Conservation (phyloP, 2,888 invertebrate genomes). For the Campaea margaritaria region DNA sequence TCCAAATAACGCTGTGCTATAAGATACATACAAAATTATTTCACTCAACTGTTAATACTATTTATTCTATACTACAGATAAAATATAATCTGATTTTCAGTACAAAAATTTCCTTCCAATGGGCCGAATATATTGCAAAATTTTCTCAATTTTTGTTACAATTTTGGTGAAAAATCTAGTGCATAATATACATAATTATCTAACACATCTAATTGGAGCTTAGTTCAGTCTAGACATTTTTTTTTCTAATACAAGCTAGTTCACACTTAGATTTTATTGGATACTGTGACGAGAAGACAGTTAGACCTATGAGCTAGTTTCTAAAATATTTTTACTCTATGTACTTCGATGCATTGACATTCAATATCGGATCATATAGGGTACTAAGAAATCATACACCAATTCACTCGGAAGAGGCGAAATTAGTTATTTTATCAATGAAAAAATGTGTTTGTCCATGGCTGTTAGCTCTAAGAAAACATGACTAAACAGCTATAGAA, state of each 20-base stretch:
- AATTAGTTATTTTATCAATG: no score
- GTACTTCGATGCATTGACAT: conserved; percentile 58
- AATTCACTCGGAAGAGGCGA: no score
- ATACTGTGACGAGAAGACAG: conserved; percentile 63
- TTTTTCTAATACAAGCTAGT: conserved; percentile 72
- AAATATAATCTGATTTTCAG: conserved; percentile 51
- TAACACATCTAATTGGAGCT: conserved; percentile 76
- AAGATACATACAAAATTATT: conserved; percentile 27
- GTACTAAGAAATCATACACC: not conserved
- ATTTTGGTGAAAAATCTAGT: conserved; percentile 76
- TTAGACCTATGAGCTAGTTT: conserved; percentile 63
- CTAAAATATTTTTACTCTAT: conserved; percentile 40
- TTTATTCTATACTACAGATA: conserved; percentile 52
- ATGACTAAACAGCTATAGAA: no score
- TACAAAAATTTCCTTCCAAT: conserved; percentile 68
- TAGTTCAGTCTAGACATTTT: conserved; percentile 81
- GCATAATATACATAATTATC: conserved; percentile 56
- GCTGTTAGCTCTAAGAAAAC: no score
- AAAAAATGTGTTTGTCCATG: no score
- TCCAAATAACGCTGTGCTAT: conserved; percentile 21
- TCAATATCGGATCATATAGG: conserved; percentile 23
- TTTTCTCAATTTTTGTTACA: conserved; percentile 61
- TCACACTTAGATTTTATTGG: conserved; percentile 49
- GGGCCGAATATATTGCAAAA: conserved; percentile 64
- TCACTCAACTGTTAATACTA: conserved; percentile 37